Percentiles rank a stretch among this genome's conserved stretches.
These are phyloP conservation scores for Xanthorhoe designata DNA, from an alignment of 2,888 invertebrate species.

Conservation along the genomic window DNA sequence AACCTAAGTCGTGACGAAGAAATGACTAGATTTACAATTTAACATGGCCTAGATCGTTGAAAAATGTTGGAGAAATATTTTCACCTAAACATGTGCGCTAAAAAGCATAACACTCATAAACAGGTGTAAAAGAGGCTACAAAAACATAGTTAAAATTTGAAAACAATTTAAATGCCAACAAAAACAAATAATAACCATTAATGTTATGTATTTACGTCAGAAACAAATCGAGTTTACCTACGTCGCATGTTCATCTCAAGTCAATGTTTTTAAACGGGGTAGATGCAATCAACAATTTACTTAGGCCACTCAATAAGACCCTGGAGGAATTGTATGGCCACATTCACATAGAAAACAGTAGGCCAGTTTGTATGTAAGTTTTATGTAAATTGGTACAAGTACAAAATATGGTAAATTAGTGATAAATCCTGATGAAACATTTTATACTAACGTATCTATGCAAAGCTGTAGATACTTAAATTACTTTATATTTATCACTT, in stretches of 20 bases:
- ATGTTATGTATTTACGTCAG: constrained; percentile 25
- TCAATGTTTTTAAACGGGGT: constrained; percentile 55
- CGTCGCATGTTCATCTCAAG: constrained; percentile 40
- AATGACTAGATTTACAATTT: background rate
- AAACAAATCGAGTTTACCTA: constrained; percentile 51
- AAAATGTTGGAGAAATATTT: background rate
- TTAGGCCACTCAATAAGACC: constrained; percentile 46
- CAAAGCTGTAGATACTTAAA: no score
- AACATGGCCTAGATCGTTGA: background rate
- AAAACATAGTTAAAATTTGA: constrained; percentile 1
- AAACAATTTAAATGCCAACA: background rate
- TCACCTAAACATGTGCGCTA: background rate
- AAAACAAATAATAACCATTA: background rate
- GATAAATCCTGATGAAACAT: no score
- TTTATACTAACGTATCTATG: no score
- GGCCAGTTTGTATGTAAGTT: background rate
- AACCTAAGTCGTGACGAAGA: constrained; percentile 11
- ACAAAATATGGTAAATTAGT: no score
- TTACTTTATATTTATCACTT: no score
- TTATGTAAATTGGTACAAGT: no score
- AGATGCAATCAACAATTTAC: constrained; percentile 70
- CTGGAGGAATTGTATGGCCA: constrained; percentile 44
- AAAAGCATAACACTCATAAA: background rate
- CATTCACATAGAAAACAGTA: constrained; percentile 12
- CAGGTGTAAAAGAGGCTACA: background rate